Percentiles rank a stretch among this genome's conserved stretches.
phyloP scores from a whole-genome alignment of 2,797 vertebrate species.

The Taenioides sp. region DNA sequence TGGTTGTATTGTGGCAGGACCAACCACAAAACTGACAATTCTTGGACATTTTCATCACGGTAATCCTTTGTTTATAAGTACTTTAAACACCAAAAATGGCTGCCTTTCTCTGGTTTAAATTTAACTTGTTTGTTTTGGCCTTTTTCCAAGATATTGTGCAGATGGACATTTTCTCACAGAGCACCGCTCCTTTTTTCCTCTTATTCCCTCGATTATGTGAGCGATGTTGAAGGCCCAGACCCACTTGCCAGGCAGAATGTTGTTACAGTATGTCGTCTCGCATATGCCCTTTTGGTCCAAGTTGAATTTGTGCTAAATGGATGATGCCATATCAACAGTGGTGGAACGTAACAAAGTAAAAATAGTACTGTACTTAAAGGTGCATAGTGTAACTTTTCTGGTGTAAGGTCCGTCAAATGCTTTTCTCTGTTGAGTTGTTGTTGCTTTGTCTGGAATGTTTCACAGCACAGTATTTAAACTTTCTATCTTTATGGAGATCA shows the following conservation, averaged over 20 bases:
- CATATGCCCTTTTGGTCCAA: slow-evolving; percentile 31
- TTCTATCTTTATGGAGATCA: no score
- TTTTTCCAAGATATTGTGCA: slow-evolving; percentile 65
- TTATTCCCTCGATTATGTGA: slow-evolving; percentile 34
- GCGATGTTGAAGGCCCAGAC: slow-evolving; percentile 25
- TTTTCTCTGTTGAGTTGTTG: no score
- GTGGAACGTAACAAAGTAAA: no score
- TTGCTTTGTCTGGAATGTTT: no score
- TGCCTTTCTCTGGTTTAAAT: slow-evolving; percentile 75
- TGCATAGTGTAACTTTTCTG: no score
- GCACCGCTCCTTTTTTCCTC: slow-evolving; percentile 44
- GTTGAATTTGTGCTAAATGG: slow-evolving; percentile 9
- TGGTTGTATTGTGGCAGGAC: slow-evolving; percentile 47
- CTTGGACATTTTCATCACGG: slow-evolving; percentile 60
- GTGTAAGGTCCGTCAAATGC: no score
- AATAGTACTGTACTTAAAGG: no score
- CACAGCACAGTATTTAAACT: no score
- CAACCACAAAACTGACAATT: slow-evolving; percentile 61
- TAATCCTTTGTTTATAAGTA: slow-evolving; percentile 69
- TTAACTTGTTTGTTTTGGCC: slow-evolving; percentile 81
- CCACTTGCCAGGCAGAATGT: slow-evolving; percentile 29
- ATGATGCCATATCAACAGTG: slow-evolving; percentile 20
- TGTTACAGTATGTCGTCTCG: slow-evolving; percentile 25
- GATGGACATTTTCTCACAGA: slow-evolving; percentile 75
- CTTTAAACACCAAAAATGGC: slow-evolving; percentile 65